A percentile compares a stretch with the other conserved stretches of the same genome.
phyloP scores from a whole-genome alignment of 2,888 invertebrate species.

The Eupithecia insigniata region DNA sequence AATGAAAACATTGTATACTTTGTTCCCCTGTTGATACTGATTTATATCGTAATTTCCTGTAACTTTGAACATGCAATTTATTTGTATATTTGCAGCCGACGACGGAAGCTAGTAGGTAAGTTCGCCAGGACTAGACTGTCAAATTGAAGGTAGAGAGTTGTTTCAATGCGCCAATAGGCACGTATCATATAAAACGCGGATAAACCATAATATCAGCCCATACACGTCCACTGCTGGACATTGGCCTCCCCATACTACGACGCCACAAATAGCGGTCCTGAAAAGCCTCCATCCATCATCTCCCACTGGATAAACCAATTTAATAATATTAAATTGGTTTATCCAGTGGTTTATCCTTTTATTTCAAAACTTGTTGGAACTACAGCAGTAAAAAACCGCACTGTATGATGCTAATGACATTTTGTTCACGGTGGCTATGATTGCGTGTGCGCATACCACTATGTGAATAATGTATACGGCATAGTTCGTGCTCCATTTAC shows the following conservation, averaged over 20 bases:
- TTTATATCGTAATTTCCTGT: background rate
- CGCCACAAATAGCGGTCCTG: no score
- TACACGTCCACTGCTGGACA: no score
- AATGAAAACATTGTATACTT: background rate
- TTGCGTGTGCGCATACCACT: conserved; percentile 76
- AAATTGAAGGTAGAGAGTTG: background rate
- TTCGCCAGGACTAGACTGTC: background rate
- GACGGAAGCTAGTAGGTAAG: background rate
- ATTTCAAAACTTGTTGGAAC: conserved; percentile 35
- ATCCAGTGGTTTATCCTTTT: no score
- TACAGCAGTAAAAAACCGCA: conserved; percentile 40
- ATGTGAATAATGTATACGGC: conserved; percentile 71
- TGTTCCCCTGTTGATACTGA: background rate
- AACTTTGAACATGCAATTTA: background rate
- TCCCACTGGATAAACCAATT: no score
- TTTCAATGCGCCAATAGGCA: conserved; percentile 8
- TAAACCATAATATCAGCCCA: no score
- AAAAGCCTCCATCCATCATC: no score
- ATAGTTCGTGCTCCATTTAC: conserved; percentile 79
- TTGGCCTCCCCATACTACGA: no score
- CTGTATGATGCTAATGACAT: conserved; percentile 67
- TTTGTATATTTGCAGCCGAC: background rate
- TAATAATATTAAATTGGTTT: no score
- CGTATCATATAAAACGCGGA: conserved; percentile 22
- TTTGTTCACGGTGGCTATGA: conserved; percentile 64